Evolutionary conservation across 2,797 vertebrate species (phyloP).

Genomic region (Varecia variegata): DNA sequence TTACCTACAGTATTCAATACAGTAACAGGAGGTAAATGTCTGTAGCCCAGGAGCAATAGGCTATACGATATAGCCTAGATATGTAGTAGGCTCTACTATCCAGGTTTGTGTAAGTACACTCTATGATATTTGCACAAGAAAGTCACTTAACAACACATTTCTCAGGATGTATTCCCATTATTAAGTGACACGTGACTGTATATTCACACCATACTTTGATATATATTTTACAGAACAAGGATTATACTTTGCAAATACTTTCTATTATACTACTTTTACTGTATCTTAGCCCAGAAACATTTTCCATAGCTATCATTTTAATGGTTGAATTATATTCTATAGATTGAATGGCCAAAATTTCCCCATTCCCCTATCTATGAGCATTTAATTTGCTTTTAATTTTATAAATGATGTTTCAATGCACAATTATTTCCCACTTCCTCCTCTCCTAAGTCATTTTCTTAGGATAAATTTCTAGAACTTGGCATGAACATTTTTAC

Average conservation of each 20-base stretch:
- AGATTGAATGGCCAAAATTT: background rate
- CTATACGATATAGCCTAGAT: background rate
- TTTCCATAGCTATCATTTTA: conserved; percentile 5
- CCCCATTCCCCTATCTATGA: background rate
- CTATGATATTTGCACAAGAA: background rate
- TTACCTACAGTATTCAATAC: background rate
- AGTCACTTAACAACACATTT: background rate
- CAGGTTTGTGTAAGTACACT: background rate
- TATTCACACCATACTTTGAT: background rate
- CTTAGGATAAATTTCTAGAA: background rate
- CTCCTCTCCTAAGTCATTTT: background rate
- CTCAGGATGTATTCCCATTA: background rate
- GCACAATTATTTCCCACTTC: background rate
- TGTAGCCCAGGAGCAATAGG: background rate
- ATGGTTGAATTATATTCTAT: background rate
- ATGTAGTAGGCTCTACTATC: background rate
- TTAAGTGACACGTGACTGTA: background rate
- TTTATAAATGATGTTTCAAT: background rate
- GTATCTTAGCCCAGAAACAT: background rate
- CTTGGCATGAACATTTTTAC: background rate
- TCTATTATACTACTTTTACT: background rate
- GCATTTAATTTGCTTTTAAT: background rate
- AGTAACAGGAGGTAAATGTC: background rate
- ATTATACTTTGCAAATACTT: background rate
- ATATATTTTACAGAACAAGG: background rate